Evolutionary conservation across 1,140 invertebrate species (phyloP).

Genomic region (Stratiolaelaps scimitus): DNA sequence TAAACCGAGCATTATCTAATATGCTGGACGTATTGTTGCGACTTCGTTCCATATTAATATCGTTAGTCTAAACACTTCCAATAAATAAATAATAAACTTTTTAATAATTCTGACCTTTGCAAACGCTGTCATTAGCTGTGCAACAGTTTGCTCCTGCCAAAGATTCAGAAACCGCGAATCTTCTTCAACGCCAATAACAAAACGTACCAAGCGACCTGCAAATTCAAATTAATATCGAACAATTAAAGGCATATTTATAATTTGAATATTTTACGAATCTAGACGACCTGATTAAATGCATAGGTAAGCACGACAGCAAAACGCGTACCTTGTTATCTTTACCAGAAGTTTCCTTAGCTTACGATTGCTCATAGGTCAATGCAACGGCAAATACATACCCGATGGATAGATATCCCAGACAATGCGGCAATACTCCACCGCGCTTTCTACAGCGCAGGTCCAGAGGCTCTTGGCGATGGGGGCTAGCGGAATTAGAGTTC

Average conservation of each 20-base stretch:
- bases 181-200: conserved; percentile 15
- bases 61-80: too few species aligned
- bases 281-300: too few species aligned
- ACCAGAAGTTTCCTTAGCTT: too few species aligned
- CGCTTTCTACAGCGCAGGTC: conserved; percentile 85
- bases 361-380: too few species aligned
- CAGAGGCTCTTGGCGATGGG: conserved; percentile 79
- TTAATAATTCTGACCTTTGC: conserved; percentile 57
- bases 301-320: too few species aligned
- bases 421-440: conserved; percentile 85
- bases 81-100: too few species aligned
- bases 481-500: conserved; percentile 53
- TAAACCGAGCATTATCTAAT: too few species aligned
- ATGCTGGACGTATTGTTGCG: too few species aligned
- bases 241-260: conserved; percentile 42
- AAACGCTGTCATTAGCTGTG: conserved; percentile 56
- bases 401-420: conserved; percentile 67
- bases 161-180: conserved; percentile 8
- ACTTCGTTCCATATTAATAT: too few species aligned
- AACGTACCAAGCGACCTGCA: conserved; percentile 13
- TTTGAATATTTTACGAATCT: conserved; percentile 4
- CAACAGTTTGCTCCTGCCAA: conserved; percentile 29
- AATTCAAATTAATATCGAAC: neutral
- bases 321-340: too few species aligned
- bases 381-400: conserved; percentile 30